phyloP scores from a whole-genome alignment of 2,113 vertebrate genomes.

The Cygnus buccinator region DNA sequence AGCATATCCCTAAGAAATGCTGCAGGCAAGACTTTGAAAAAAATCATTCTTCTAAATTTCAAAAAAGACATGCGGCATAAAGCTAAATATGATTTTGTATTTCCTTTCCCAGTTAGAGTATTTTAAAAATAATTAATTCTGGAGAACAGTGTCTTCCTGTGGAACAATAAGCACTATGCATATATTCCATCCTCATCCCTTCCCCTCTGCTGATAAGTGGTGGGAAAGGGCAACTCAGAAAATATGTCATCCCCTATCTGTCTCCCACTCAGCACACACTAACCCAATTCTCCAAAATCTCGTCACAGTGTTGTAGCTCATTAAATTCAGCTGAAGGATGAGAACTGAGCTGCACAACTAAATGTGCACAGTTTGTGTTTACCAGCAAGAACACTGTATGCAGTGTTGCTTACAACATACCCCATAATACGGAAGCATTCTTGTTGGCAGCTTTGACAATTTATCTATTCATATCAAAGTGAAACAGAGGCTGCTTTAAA shows the following conservation, averaged over 20 bases:
- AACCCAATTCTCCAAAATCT: slow-evolving; percentile 59
- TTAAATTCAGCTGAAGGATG: slow-evolving; percentile 66
- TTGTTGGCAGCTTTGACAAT: slow-evolving; percentile 73
- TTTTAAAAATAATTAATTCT: slow-evolving; percentile 9
- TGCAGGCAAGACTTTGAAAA: not conserved
- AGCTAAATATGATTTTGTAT: not conserved
- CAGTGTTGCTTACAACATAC: slow-evolving; percentile 66
- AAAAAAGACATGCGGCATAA: not conserved
- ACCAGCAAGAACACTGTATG: slow-evolving; percentile 69
- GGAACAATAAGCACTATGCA: slow-evolving; percentile 7
- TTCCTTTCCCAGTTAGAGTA: not conserved
- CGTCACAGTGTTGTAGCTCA: slow-evolving; percentile 60
- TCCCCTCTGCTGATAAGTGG: slow-evolving; percentile 45
- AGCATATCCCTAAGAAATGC: not conserved
- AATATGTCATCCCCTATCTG: slow-evolving; percentile 58
- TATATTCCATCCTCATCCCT: slow-evolving; percentile 22
- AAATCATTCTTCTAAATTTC: not conserved
- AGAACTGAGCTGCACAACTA: slow-evolving; percentile 50
- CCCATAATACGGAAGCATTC: slow-evolving; percentile 49
- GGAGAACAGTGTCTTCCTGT: not conserved
- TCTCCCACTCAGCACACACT: slow-evolving; percentile 63
- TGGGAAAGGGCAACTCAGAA: slow-evolving; percentile 71
- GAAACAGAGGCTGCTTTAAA: slow-evolving; percentile 68
- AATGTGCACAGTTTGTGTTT: slow-evolving; percentile 67
- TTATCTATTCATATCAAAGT: slow-evolving; percentile 74